Conservation (phyloP, 92 coral and sea anemone species). For the Micromussa lordhowensis region DNA sequence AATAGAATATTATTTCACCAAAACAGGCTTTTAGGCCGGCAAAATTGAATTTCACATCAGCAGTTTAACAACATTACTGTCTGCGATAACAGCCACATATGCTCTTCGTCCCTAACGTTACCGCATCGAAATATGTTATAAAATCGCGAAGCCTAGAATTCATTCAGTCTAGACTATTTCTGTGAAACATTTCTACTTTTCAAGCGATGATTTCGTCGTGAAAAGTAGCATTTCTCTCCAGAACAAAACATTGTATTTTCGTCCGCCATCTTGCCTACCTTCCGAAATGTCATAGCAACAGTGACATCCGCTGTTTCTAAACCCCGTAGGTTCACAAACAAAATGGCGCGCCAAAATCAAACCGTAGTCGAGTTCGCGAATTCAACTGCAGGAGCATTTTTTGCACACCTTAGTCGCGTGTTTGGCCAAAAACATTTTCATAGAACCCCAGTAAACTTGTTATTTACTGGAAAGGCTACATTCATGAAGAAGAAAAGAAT, state of each 20-base stretch:
- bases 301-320: not conserved
- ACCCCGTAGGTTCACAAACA: not conserved
- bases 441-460: not conserved
- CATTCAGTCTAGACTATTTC: not conserved
- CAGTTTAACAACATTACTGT: no score
- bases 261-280: not conserved
- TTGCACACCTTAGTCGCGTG: not conserved
- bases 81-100: not conserved
- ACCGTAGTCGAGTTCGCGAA: not conserved
- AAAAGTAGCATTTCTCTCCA: not conserved
- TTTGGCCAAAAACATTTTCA: not conserved
- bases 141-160: not conserved
- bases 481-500: not conserved
- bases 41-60: not conserved
- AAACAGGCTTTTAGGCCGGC: not conserved
- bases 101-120: not conserved
- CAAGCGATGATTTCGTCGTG: not conserved
- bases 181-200: not conserved
- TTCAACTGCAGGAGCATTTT: constrained; percentile 2
- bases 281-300: not conserved
- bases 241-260: no score
- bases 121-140: not conserved
- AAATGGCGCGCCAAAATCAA: not conserved
- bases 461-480: not conserved
- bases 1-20: not conserved